Conservation (phyloP, 2,113 vertebrate genomes). For the Struthio camelus region DNA sequence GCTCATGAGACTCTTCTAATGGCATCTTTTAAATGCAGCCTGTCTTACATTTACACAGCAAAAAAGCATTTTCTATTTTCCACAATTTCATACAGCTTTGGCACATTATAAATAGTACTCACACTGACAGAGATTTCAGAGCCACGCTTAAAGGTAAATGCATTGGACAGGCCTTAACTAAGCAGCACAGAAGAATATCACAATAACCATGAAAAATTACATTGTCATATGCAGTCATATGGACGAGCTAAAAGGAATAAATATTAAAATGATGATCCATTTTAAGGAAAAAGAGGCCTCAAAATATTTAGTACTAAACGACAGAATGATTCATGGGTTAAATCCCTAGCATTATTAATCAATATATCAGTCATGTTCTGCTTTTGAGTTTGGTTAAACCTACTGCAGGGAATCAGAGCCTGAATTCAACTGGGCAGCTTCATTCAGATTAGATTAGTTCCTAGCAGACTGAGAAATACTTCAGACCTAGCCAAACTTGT, state of each 20-base stretch:
- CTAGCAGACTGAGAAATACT: background rate
- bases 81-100: background rate
- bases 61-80: background rate
- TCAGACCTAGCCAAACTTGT: background rate
- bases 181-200: background rate
- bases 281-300: background rate
- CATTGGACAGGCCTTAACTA: background rate
- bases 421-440: background rate
- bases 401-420: background rate
- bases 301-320: background rate
- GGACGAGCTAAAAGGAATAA: background rate
- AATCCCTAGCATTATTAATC: background rate
- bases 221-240: background rate
- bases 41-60: background rate
- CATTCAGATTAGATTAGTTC: background rate
- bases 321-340: background rate
- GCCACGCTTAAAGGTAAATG: background rate
- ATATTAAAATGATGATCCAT: background rate
- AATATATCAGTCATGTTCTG: background rate
- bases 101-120: background rate
- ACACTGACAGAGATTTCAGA: background rate
- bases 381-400: background rate
- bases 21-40: background rate
- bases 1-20: background rate
- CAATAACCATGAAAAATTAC: background rate